Evolutionary conservation across 2,888 invertebrate genomes (phyloP), one percentile per base, ranked within the genome.

Genomic region (Zelleria hepariella): DNA sequence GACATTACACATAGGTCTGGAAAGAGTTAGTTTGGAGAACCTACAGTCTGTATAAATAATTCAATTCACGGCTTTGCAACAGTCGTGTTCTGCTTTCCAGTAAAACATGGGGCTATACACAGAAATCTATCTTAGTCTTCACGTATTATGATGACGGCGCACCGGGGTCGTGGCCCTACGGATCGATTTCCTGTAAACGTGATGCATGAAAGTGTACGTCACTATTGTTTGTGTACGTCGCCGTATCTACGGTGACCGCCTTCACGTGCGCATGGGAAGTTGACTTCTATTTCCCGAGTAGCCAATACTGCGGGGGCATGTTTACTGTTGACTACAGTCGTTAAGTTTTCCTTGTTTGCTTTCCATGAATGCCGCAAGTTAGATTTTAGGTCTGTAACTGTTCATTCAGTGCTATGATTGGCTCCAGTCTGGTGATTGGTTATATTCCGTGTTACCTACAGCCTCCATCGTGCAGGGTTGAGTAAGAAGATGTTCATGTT

Each of bases 171-270:
- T 21, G 23, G 21, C 21, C 3, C 23, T 10, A 18, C 15, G 42
- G 42, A n/a, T 51, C 51, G 51, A 23, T 51, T 21, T 15, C 51
- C 49, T 21, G 20, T 23, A 51, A 20, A 49, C 49, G 20, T 23
- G 23, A 20, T 42, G 21, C 18, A 49, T 23, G 21, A 10, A 51
- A n/a, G n/a, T 20, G 5, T 51, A 51, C 51, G 7, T 51, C 51
- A 25, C 26, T 18, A 20, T 10, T 25, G 85, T 86, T 86, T 85
- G 79, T 76, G 72, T 69, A 58, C 58, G 15, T 71, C 62, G 10
- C 68, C 66, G 76, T 86, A 72, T 72, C 86, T 75, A 82, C 69
- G 84, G 84, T 77, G 75, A 86, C 86, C 73, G 75, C 10, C 18
- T 6, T 15, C 54, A 18, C 51, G 51, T 4, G 21, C 15, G 6